Evolutionary conservation across 1,140 invertebrate species (phyloP), one percentile per base, ranked within the genome.

Genomic region (Drosophila funebris): DNA sequence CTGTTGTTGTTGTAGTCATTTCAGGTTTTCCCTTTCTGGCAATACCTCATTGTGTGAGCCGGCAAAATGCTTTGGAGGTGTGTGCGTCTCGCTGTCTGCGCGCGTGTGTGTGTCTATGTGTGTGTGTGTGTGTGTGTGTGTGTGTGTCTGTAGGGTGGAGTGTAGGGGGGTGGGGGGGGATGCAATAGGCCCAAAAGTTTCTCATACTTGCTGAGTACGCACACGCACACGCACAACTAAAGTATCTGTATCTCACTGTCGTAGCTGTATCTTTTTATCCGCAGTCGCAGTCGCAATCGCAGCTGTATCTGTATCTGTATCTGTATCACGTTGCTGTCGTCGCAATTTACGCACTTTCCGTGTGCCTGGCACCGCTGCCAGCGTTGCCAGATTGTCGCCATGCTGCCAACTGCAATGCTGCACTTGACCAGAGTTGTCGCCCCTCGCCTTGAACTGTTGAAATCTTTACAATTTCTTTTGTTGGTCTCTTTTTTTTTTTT

Each of bases 1-100:
- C n/a, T 66, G 36, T 18, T 11, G 43, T 48, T 78, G 64, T 33
- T 69, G 79, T 82, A 80, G 64, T 52, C 67, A 82, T 78, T 87
- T 87, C 83, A 87, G 76, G 83, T 88, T 88, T 87, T 88, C 83
- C 83, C 83, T 88, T 88, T 88, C 83, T 88, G 78, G 83, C 73
- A 84, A 82, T 69, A 54, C 67, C 67, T 56, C 69, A 74, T 66
- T 74, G 69, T 73, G 62, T 57, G 63, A 46, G 46, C 62, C 62
- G 39, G 66, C 66, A 56, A 46, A 68, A 36, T 29, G 44, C 53
- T 44, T 58, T 53, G 41, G 41, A 70, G 60, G 60, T 66, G 43
- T 61, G 46, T 41, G 27, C 14, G 27, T 48, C 11, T 7, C 11
- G 3, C 1, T n/a, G 9, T n/a, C 9, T 4, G 9, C 11, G 1